These are phyloP conservation scores for Daubentonia madagascariensis DNA, from an alignment of 2,113 vertebrate species.

Conservation along the genomic window DNA sequence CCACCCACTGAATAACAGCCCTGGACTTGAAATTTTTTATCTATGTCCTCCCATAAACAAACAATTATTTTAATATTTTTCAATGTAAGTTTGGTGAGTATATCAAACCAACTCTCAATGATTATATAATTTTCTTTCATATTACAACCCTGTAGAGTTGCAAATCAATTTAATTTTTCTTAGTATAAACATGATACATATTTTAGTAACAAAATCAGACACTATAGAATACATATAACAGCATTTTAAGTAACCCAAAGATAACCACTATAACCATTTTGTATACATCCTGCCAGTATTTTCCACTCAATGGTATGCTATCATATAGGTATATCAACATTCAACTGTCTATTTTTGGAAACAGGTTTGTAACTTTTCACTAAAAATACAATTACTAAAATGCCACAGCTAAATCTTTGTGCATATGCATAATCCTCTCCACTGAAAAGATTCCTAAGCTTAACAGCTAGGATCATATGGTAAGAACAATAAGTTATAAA, in stretches of 20 bases:
- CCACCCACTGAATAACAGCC: not conserved
- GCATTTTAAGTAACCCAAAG: not conserved
- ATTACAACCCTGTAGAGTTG: not conserved
- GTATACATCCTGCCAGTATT: not conserved
- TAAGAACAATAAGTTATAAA: not conserved
- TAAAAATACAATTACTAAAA: not conserved
- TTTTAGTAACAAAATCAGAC: not conserved
- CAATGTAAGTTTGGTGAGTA: slow-evolving; percentile 18
- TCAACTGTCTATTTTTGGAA: not conserved
- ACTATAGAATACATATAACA: not conserved
- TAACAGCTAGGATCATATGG: not conserved
- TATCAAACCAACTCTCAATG: not conserved
- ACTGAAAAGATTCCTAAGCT: not conserved
- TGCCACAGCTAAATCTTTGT: not conserved
- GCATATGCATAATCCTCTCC: not conserved
- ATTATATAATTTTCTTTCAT: not conserved
- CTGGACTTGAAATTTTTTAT: not conserved
- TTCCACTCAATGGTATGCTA: not conserved
- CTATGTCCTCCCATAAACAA: not conserved
- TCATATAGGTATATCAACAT: not conserved
- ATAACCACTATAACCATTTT: not conserved
- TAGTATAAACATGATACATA: not conserved
- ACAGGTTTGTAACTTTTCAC: not conserved
- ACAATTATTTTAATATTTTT: not conserved
- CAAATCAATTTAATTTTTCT: slow-evolving; percentile 26